A percentile compares a stretch with the other conserved stretches of the same genome.
Evolutionary conservation across 2,797 vertebrate species (phyloP).

Genomic region (Danio choprae): DNA sequence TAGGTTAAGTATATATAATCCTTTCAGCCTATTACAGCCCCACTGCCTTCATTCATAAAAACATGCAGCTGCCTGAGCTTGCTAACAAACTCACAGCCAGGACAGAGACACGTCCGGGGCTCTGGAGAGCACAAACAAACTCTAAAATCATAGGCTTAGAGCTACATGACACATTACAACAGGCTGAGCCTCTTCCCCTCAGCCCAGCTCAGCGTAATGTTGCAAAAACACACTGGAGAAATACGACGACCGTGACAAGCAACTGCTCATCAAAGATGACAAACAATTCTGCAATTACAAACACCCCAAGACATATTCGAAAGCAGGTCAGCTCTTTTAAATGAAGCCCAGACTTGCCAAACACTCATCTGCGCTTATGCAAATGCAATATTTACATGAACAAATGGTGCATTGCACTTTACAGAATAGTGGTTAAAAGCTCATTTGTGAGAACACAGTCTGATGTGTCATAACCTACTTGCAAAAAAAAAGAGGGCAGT

Average conservation of each 20-base stretch:
- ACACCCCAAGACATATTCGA: background rate
- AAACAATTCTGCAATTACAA: background rate
- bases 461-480: constrained; percentile 45
- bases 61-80: constrained; percentile 52
- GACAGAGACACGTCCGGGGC: constrained; percentile 32
- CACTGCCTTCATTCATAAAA: constrained; percentile 70
- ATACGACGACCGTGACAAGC: background rate
- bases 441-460: constrained; percentile 41
- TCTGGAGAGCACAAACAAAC: constrained; percentile 25
- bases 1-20: constrained; percentile 83
- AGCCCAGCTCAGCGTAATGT: constrained; percentile 18
- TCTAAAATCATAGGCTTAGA: constrained; percentile 35
- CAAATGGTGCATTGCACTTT: constrained; percentile 24
- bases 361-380: background rate
- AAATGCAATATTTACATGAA: constrained; percentile 11
- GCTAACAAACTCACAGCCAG: constrained; percentile 33
- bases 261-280: background rate
- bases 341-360: constrained; percentile 4
- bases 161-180: constrained; percentile 17
- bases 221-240: constrained; percentile 25
- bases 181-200: constrained; percentile 22
- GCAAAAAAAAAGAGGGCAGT: constrained; percentile 45
- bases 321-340: background rate
- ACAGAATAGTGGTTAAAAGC: constrained; percentile 32
- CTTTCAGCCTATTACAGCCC: constrained; percentile 74